phyloP scores from a whole-genome alignment of 2,888 invertebrate species.

The Synergus gifuensis region DNA sequence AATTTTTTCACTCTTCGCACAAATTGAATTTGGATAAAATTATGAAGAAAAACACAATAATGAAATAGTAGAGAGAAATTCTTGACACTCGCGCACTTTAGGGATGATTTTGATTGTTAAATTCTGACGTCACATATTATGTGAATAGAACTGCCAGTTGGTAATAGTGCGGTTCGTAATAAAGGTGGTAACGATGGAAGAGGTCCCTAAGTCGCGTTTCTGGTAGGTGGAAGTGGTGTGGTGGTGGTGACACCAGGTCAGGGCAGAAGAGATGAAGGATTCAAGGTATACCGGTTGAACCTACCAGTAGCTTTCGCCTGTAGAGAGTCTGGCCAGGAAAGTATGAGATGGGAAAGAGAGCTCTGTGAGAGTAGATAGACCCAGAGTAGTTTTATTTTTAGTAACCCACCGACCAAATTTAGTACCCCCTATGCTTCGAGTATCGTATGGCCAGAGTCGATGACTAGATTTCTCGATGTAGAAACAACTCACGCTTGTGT shows the following conservation, averaged over 20 bases:
- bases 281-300: constrained; percentile 56
- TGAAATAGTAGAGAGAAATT: not conserved
- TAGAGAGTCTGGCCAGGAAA: constrained; percentile 63
- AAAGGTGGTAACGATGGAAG: constrained; percentile 44
- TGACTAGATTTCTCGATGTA: constrained; percentile 56
- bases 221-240: constrained; percentile 50
- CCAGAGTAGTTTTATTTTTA: constrained; percentile 70
- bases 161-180: constrained; percentile 50
- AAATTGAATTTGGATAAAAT: not conserved
- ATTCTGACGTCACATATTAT: constrained; percentile 55
- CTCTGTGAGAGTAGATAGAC: constrained; percentile 56
- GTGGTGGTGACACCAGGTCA: constrained; percentile 51
- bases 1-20: not conserved
- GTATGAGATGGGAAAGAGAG: constrained; percentile 59
- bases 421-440: constrained; percentile 71
- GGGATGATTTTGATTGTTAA: constrained; percentile 46
- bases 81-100: constrained; percentile 52
- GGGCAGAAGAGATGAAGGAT: constrained; percentile 53
- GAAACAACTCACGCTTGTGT: constrained; percentile 28
- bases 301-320: constrained; percentile 64
- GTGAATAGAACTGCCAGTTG: constrained; percentile 55
- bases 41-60: not conserved
- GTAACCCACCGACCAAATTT: constrained; percentile 75
- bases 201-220: constrained; percentile 48
- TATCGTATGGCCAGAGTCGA: constrained; percentile 73